Percentiles rank a stretch among this genome's conserved stretches.
Conservation (phyloP, 2,113 vertebrate genomes). For the Pseudorasbora parva region DNA sequence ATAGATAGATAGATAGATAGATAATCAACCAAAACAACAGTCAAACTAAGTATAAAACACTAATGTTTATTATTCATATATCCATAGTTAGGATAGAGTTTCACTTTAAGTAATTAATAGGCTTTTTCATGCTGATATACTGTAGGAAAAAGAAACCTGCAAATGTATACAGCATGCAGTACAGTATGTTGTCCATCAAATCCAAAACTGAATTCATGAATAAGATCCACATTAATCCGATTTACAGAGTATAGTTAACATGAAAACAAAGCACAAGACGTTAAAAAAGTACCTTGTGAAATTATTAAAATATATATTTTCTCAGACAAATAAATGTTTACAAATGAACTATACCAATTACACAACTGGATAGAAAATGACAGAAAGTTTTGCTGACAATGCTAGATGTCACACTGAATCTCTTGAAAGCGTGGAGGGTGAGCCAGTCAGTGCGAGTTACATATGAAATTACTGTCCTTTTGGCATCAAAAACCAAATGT, state of each 20-base stretch:
- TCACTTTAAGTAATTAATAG: constrained; percentile 59
- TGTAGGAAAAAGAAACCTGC: constrained; percentile 60
- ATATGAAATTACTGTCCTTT: constrained; percentile 12
- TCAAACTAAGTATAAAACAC: constrained; percentile 66
- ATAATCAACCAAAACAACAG: constrained; percentile 5
- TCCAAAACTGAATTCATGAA: constrained; percentile 55
- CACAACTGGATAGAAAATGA: constrained; percentile 45
- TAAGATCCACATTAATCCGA: constrained; percentile 57
- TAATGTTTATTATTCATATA: constrained; percentile 74
- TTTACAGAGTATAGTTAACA: constrained; percentile 54
- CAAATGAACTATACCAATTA: constrained; percentile 55
- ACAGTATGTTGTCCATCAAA: constrained; percentile 51
- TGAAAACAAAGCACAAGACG: constrained; percentile 55
- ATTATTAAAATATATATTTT: constrained; percentile 75
- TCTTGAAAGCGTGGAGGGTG: constrained; percentile 11
- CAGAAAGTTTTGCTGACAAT: constrained; percentile 30
- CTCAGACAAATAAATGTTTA: constrained; percentile 55
- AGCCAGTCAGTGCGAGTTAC: neutral
- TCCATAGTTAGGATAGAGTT: constrained; percentile 62
- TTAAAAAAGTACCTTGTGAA: constrained; percentile 68
- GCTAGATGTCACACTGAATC: constrained; percentile 1
- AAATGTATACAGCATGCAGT: constrained; percentile 70
- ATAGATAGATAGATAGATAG: too few species aligned
- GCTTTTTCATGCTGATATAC: constrained; percentile 75
- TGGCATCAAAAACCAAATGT: constrained; percentile 24